phyloP scores from a whole-genome alignment of 2,888 invertebrate species.

The Leptopilina myrica region DNA sequence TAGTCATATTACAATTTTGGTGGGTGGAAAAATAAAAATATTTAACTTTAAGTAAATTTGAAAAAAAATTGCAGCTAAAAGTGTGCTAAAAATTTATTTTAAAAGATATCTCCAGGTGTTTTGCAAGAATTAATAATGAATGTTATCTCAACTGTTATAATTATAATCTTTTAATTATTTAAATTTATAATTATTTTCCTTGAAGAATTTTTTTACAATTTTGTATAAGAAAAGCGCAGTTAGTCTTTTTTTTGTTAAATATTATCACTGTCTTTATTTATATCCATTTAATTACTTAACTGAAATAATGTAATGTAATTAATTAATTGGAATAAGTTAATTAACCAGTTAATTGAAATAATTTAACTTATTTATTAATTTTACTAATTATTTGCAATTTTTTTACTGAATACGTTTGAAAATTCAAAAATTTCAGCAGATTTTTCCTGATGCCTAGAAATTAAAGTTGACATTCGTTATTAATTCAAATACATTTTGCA shows the following conservation, averaged over 20 bases:
- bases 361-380: too few relatives aligned
- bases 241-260: not conserved
- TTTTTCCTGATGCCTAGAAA: not conserved
- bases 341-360: too few relatives aligned
- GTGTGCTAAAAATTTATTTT: not conserved
- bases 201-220: not conserved
- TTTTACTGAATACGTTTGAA: not conserved
- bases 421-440: not conserved
- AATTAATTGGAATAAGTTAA: too few relatives aligned
- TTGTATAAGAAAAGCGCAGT: too few relatives aligned
- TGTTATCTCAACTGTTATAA: conserved; percentile 16
- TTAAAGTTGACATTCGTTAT: not conserved
- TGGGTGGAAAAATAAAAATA: not conserved
- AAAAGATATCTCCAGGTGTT: conserved; percentile 32
- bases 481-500: not conserved
- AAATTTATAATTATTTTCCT: conserved; percentile 6
- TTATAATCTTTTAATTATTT: too few relatives aligned
- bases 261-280: too few relatives aligned
- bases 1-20: too few relatives aligned
- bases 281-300: too few relatives aligned
- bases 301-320: too few relatives aligned
- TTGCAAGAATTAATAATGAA: not conserved
- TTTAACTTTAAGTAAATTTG: not conserved
- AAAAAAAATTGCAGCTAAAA: not conserved
- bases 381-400: not conserved